Base-by-base conservation (phyloP, 2,888 invertebrate genomes). In the Noctua janthina region DNA sequence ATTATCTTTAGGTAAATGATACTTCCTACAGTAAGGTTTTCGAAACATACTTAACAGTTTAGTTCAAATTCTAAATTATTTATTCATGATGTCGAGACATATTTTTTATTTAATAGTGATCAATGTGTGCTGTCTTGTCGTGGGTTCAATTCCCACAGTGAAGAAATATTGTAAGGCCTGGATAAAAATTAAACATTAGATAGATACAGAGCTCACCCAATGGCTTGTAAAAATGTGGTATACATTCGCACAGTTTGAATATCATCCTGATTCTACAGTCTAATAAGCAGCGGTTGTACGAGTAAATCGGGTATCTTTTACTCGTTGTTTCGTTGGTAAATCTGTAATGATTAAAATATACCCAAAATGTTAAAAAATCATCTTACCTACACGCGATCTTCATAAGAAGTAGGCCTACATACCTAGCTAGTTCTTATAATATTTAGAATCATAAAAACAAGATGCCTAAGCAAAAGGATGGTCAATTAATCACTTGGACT, bases 151-250 rank as follows among this genome's bases (percentile, higher is more conserved):
- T 68, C 23, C 23, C 10, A 17, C 20, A 23, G 29, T 17, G 29
- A 51, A 49, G 13, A 3, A 39, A 13, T 54, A 73, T 72, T n/a
- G 17, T 29, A 64, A 29, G 11, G 1, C 17, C 6, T 23, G 23
- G 23, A 20, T 43, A 23, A 66, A 66, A 66, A 20, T 0, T 15
- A n/a, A 13, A 62, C 17, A 4, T 8, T 3, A 64, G 8, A 35
- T 35, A 17, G 2, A 6, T 15, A 20, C 13, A 15, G 43, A 13
- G 29, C 68, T 68, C n/a, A 98, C 98, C 96, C 83, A 97, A 92
- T 87, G 97, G 97, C 86, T 98, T 97, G 90, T 98, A 98, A 91
- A 98, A 98, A 93, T 98, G 98, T 0, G 98, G 98, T 74, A 98
- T 94, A 92, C 98, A 98, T 0, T 97, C 97, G 91, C 98, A 98